Percentiles rank a stretch among this genome's conserved stretches.
phyloP scores from a whole-genome alignment of 2,888 invertebrate species.

The Lapara coniferarum region DNA sequence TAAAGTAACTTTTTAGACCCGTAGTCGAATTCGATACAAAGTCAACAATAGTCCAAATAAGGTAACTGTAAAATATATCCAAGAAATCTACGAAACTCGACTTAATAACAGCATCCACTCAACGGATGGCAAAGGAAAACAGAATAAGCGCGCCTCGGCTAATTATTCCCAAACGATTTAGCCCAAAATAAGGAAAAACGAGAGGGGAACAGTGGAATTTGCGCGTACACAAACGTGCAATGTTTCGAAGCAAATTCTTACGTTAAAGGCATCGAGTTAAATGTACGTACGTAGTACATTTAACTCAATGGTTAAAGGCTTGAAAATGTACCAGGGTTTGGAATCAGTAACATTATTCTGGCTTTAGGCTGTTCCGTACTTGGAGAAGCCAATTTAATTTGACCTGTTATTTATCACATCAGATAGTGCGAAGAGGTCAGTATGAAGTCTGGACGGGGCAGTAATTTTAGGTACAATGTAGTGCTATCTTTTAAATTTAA shows the following conservation, averaged over 20 bases:
- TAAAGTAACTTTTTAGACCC: too few species aligned
- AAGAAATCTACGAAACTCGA: constrained; percentile 1
- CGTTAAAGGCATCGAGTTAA: background rate
- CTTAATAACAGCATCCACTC: constrained; percentile 12
- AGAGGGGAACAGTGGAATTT: constrained; percentile 31
- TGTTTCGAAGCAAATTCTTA: background rate
- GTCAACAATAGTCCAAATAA: background rate
- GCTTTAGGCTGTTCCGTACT: too few species aligned
- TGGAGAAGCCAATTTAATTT: too few species aligned
- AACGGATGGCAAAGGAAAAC: constrained; percentile 12
- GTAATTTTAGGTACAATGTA: too few species aligned
- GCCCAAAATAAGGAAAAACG: constrained; percentile 50
- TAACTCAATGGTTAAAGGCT: background rate
- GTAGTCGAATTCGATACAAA: too few species aligned
- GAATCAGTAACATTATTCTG: too few species aligned
- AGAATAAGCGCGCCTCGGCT: constrained; percentile 35
- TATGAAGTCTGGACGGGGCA: too few species aligned
- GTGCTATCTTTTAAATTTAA: too few species aligned
- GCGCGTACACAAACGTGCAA: background rate
- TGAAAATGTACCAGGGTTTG: background rate
- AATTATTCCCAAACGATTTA: constrained; percentile 58
- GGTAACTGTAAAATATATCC: background rate
- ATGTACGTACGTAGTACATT: too few species aligned
- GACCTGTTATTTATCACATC: too few species aligned
- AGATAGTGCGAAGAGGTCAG: too few species aligned